phyloP scores from a whole-genome alignment of 1,140 invertebrate species.

The Aphaenogaster ashmeadi region DNA sequence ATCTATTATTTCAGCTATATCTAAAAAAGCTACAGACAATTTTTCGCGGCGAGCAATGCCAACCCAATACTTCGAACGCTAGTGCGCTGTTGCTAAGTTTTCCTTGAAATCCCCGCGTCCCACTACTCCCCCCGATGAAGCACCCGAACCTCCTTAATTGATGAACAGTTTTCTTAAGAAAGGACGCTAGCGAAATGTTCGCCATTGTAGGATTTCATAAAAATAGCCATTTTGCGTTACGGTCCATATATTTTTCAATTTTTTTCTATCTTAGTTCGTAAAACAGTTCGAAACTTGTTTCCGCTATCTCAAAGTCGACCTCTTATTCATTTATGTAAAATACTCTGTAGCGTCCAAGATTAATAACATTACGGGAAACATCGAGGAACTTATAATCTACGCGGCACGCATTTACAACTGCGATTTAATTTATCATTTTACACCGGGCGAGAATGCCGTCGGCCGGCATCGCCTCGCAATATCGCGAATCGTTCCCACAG shows the following conservation, averaged over 20 bases:
- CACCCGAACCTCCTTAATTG: too few relatives aligned
- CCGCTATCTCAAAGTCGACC: not conserved
- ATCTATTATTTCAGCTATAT: too few relatives aligned
- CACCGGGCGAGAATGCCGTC: constrained; percentile 7
- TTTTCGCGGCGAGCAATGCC: too few relatives aligned
- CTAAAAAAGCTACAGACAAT: too few relatives aligned
- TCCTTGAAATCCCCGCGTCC: too few relatives aligned
- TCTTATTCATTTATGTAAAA: constrained; percentile 51
- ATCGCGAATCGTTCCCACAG: constrained; percentile 58
- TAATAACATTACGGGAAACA: constrained; percentile 38
- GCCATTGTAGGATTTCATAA: too few relatives aligned
- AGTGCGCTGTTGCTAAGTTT: too few relatives aligned
- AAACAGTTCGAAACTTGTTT: not conserved
- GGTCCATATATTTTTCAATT: not conserved
- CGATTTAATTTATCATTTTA: constrained; percentile 59
- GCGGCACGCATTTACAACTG: constrained; percentile 34
- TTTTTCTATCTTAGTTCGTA: not conserved
- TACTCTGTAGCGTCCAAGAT: constrained; percentile 11
- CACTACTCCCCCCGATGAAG: too few relatives aligned
- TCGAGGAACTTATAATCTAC: constrained; percentile 32
- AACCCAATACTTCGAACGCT: too few relatives aligned
- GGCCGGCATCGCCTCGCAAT: constrained; percentile 27
- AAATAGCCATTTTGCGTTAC: not conserved
- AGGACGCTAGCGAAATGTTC: not conserved
- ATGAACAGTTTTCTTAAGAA: not conserved